Evolutionary conservation across 2,888 invertebrate species (phyloP).

Genomic region (Toxonevra muliebris): DNA sequence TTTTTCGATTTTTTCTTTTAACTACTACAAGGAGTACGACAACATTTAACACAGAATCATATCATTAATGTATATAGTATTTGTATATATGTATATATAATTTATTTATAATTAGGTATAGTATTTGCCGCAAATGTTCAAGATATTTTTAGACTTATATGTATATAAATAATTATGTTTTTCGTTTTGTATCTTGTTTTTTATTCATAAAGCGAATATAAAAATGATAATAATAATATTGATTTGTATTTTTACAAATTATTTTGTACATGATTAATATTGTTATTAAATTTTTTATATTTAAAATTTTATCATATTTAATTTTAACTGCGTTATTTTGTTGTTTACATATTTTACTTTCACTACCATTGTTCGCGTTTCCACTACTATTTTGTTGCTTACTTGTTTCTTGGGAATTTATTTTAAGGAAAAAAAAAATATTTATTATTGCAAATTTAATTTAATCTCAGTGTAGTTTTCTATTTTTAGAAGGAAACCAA

Average conservation of each 20-base stretch:
- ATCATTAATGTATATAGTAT: constrained; percentile 41
- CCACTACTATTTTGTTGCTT: too few species aligned
- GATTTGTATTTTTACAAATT: constrained; percentile 17
- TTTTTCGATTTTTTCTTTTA: constrained; percentile 42
- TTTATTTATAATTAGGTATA: constrained; percentile 20
- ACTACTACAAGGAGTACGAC: constrained; percentile 58
- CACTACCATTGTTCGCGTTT: too few species aligned
- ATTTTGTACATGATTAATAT: constrained; percentile 26
- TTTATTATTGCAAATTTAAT: too few species aligned
- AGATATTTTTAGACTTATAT: not conserved
- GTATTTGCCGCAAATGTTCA: constrained; percentile 1
- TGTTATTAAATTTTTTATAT: not conserved
- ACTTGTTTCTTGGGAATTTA: too few species aligned
- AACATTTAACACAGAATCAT: constrained; percentile 59
- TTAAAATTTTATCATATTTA: too few species aligned
- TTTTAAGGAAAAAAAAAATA: too few species aligned
- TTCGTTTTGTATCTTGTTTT: not conserved
- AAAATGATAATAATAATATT: constrained; percentile 22
- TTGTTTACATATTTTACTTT: too few species aligned
- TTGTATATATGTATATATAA: constrained; percentile 41
- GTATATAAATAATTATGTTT: constrained; percentile 1
- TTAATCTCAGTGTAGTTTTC: too few species aligned
- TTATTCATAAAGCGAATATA: constrained; percentile 26
- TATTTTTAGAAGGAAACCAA: too few species aligned
- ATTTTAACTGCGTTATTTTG: too few species aligned